These are phyloP conservation scores for Alces alces DNA, from an alignment of 2,113 vertebrate genomes.

Conservation along the genomic window DNA sequence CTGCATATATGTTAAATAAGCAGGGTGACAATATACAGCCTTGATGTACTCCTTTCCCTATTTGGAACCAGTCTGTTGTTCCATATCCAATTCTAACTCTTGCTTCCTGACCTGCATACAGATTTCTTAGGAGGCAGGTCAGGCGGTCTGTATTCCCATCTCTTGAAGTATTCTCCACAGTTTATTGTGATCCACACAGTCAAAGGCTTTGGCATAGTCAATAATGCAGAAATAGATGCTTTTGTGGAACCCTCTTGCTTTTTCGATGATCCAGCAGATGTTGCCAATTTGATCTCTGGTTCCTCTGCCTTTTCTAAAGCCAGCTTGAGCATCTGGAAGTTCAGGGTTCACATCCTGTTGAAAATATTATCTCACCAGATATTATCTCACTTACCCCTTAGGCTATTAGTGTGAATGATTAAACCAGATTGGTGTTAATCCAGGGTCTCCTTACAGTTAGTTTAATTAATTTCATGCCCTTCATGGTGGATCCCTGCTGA, in stretches of 20 bases:
- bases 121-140: background rate
- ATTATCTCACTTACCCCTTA: background rate
- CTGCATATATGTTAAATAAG: background rate
- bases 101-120: background rate
- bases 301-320: background rate
- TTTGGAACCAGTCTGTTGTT: background rate
- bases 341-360: rapidly evolving
- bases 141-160: background rate
- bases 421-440: background rate
- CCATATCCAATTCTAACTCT: background rate
- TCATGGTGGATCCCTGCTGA: background rate
- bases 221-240: background rate
- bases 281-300: background rate
- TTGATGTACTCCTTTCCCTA: rapidly evolving
- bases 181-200: background rate
- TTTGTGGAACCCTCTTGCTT: background rate
- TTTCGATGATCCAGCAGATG: rapidly evolving
- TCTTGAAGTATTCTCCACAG: background rate
- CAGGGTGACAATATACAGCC: background rate
- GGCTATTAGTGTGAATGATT: background rate
- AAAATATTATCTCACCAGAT: background rate
- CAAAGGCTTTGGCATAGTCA: background rate
- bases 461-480: background rate
- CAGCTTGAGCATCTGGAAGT: background rate
- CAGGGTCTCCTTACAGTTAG: background rate